Evolutionary conservation across 2,888 invertebrate species (phyloP), one percentile per base, ranked within the genome.

Genomic region (Sinotaia quadrata): DNA sequence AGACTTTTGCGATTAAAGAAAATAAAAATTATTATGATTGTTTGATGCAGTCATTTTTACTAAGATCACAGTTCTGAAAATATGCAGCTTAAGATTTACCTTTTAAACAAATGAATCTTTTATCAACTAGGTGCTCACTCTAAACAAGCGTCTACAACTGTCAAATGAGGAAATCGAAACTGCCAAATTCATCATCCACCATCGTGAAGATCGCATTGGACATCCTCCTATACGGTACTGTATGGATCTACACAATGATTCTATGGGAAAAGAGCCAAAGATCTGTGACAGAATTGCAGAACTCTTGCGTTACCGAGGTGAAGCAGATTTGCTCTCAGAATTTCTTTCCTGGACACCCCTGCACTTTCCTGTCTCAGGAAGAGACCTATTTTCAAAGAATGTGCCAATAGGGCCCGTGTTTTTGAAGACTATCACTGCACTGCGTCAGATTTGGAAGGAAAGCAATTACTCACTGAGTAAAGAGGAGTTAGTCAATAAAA

Each of bases 151-250:
- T 69, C 89, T 97, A 1, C 97, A 95, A 82, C 90, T 97, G 70
- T 96, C 97, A 0, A 92, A 92, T 18, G 94, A 91, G 87, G 96
- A 97, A 78, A 90, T 96, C 78, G 94, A 96, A 77, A 87, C 96
- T 72, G 92, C 93, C 1, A 89, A 93, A 29, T 97, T 96, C 82
- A 88, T 97, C 37, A 90, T 94, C 0, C 90, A 92, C 75, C 91
- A 95, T 82, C 91, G 95, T 76, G 90, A 90, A 49, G 89, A 91
- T 34, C 65, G 72, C 3, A 67, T 77, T 91, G 91, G 88, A 89
- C 90, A 5, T 93, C 74, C 81, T n/a, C 72, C 77, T 4, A 44
- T 81, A 4, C 75, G 74, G 27, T 78, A 80, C 71, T 86, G 81
- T 72, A 78, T 83, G 70, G 84, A 87, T 69, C 70, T 87, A 7